These are phyloP conservation scores for Arion vulgaris DNA, from an alignment of 1,140 invertebrate genomes.

Conservation along the genomic window DNA sequence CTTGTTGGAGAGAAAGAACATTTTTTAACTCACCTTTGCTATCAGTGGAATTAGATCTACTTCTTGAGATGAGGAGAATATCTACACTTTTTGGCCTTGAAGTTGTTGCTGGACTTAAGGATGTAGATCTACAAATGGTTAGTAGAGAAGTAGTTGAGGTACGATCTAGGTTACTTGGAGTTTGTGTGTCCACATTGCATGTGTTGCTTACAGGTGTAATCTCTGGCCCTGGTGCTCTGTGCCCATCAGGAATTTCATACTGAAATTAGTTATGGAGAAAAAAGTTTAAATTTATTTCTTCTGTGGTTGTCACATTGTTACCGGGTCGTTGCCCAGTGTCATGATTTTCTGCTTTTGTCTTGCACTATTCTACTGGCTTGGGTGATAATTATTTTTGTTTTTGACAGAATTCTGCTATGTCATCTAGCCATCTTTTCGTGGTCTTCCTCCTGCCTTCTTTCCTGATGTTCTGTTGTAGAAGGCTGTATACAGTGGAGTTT, in stretches of 20 bases:
- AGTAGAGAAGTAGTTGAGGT: conserved; percentile 4
- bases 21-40: conserved; percentile 39
- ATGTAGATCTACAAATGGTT: conserved; percentile 58
- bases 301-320: too few relatives aligned
- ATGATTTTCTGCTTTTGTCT: too few relatives aligned
- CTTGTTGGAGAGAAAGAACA: neutral
- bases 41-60: conserved; percentile 68
- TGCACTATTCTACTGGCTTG: too few relatives aligned
- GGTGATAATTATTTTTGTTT: too few relatives aligned
- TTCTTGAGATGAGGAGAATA: conserved; percentile 73
- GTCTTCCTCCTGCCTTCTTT: too few relatives aligned
- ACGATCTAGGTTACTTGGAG: conserved; percentile 76
- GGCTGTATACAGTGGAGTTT: too few relatives aligned
- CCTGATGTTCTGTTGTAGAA: too few relatives aligned
- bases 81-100: conserved; percentile 1
- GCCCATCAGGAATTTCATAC: conserved; percentile 80
- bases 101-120: conserved; percentile 55
- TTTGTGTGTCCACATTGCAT: conserved; percentile 88
- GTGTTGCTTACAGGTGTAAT: conserved; percentile 76
- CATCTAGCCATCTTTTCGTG: too few relatives aligned
- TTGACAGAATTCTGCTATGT: too few relatives aligned
- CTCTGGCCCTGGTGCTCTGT: conserved; percentile 85
- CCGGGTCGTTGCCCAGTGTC: too few relatives aligned
- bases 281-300: too few relatives aligned
- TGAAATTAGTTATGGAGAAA: neutral